Base-by-base conservation (phyloP, 2,888 invertebrate species). In the Norana najaformis region DNA sequence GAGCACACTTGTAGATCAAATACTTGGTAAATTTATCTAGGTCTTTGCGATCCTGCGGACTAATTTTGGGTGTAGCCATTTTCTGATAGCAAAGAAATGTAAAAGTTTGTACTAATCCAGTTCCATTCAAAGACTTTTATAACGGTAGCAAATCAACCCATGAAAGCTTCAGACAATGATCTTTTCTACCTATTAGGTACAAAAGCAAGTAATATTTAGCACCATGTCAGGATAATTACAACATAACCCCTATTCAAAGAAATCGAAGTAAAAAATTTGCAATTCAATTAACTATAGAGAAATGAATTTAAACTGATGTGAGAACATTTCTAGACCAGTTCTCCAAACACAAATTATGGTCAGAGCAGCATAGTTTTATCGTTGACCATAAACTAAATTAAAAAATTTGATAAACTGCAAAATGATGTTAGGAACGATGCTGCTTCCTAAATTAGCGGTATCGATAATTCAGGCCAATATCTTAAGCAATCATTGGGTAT, bases 11-110 rank as follows among this genome's bases (percentile, higher is more conserved):
- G 91, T 97, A 95, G 30, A 97, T 97, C 92, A 98, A 96, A 95
- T 97, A 97, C 95, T 97, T 98, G 0, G 97, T 97, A 95, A 97
- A 98, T 95, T 97, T 98, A 93, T 97, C 97, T 94, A 98, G 95
- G 94, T 98, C 98, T 93, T 96, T 97, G 94, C 96, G 93, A 90
- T 95, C 94, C 91, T 94, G 94, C 34, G 92, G 90, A 90, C 92
- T 93, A 35, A 93, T 90, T 91, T 93, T 93, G 41, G 92, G 90
- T 47, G 92, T 90, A 36, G 93, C 92, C 92, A 93, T 90, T 85
- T 69, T 69, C 30, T 8, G 69, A 69, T 30, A 69, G 30, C 69
- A 69, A n/a, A 30, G 13, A n/a, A 69, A 69, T n/a, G 69, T 11
- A 11, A 69, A 69, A 30, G 69, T 69, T 69, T 69, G 2, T 47